Evolutionary conservation across 2,888 invertebrate species (phyloP).

Genomic region (Phlogophora meticulosa): DNA sequence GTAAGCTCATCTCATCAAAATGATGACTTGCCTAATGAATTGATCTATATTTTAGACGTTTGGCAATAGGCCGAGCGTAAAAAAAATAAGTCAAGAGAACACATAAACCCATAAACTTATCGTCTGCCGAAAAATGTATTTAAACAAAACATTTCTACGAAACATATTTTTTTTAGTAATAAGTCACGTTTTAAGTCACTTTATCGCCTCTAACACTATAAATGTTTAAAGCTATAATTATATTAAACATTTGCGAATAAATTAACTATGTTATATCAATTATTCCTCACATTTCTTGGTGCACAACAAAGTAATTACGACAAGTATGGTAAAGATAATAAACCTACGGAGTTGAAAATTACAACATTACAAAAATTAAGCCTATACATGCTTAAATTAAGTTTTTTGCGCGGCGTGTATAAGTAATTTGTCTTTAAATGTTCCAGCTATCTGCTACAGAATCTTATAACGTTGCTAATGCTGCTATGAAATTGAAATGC

Average conservation of each 20-base stretch:
- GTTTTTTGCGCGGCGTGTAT: slow-evolving; percentile 34
- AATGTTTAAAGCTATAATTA: slow-evolving; percentile 12
- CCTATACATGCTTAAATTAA: slow-evolving; percentile 13
- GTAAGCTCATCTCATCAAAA: slow-evolving; percentile 18
- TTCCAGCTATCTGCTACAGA: slow-evolving; percentile 29
- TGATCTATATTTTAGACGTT: slow-evolving; percentile 25
- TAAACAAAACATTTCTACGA: slow-evolving; percentile 16
- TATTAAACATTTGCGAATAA: slow-evolving; percentile 7
- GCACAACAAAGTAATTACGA: slow-evolving; percentile 35
- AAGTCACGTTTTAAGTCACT: slow-evolving; percentile 6
- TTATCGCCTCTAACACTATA: neutral
- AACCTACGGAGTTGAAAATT: slow-evolving; percentile 37
- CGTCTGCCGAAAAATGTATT: slow-evolving; percentile 16
- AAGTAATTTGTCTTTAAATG: slow-evolving; percentile 30
- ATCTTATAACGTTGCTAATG: slow-evolving; percentile 35
- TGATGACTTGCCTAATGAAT: slow-evolving; percentile 22
- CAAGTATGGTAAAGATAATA: slow-evolving; percentile 41
- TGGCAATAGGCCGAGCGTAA: slow-evolving; percentile 39
- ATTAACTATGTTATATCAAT: slow-evolving; percentile 3
- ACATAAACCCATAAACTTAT: slow-evolving; percentile 35
- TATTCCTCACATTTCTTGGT: neutral
- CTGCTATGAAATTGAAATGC: slow-evolving; percentile 51
- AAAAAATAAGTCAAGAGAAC: slow-evolving; percentile 31
- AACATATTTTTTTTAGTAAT: slow-evolving; percentile 11
- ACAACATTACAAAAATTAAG: slow-evolving; percentile 32